A percentile compares a stretch with the other conserved stretches of the same genome.
These are phyloP conservation scores for Blera fallax DNA, from an alignment of 2,888 invertebrate genomes.

Conservation along the genomic window DNA sequence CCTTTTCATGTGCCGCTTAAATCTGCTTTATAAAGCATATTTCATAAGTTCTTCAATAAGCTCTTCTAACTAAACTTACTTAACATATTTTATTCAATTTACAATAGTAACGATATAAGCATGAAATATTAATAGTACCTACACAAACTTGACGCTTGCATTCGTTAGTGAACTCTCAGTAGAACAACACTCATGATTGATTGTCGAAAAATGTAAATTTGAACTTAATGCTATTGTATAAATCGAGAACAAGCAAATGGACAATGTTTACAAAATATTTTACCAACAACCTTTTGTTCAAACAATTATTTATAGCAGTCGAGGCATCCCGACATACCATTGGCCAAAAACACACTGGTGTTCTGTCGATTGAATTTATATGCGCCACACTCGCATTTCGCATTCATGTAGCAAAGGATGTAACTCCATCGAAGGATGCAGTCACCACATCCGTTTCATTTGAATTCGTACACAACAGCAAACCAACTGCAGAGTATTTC, in stretches of 20 bases:
- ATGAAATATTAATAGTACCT: constrained; percentile 48
- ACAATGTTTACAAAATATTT: constrained; percentile 73
- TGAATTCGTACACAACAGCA: constrained; percentile 69
- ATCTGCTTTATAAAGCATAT: too few relatives aligned
- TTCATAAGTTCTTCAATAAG: not conserved
- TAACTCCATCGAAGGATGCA: constrained; percentile 72
- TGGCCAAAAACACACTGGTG: constrained; percentile 63
- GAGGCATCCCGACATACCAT: constrained; percentile 52
- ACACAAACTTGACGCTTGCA: constrained; percentile 51
- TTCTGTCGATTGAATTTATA: constrained; percentile 37
- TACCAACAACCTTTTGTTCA: constrained; percentile 71
- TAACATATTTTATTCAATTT: constrained; percentile 48
- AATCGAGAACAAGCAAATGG: constrained; percentile 70
- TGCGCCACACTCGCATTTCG: constrained; percentile 63
- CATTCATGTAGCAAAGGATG: constrained; percentile 66
- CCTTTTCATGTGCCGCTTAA: too few relatives aligned
- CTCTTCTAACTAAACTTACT: constrained; percentile 23
- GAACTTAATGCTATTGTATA: constrained; percentile 69
- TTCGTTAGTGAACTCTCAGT: constrained; percentile 60
- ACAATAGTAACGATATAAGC: constrained; percentile 13
- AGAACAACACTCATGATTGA: constrained; percentile 67
- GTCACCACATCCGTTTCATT: constrained; percentile 73
- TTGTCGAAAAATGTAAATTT: constrained; percentile 71
- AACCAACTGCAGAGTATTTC: constrained; percentile 68
- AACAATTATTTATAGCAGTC: constrained; percentile 72